A percentile compares a stretch with the other conserved stretches of the same genome.
Evolutionary conservation across 2,888 invertebrate species (phyloP).

Genomic region (Coelopa pilipes): DNA sequence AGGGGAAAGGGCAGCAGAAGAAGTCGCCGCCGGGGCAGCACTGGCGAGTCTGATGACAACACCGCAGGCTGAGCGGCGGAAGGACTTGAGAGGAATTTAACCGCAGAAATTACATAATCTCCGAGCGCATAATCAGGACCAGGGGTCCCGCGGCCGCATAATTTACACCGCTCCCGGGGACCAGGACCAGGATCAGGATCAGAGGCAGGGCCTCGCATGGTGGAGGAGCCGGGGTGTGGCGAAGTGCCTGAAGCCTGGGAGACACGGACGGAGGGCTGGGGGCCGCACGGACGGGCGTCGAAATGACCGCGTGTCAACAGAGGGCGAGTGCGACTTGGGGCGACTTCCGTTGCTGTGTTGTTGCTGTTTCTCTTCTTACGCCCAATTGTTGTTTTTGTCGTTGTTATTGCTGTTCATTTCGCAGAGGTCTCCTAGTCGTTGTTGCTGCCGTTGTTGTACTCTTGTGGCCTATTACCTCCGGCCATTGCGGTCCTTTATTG

Average conservation of each 20-base stretch:
- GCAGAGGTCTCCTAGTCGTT: no score
- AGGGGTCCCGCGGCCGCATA: neutral
- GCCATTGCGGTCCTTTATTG: constrained; percentile 21
- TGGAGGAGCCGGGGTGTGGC: no score
- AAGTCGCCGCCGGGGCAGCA: no score
- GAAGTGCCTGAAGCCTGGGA: no score
- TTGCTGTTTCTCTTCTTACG: neutral
- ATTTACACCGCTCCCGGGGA: neutral
- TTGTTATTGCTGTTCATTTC: neutral
- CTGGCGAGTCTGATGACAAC: no score
- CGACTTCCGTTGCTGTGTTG: neutral
- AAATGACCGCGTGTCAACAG: constrained; percentile 4
- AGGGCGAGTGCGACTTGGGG: neutral
- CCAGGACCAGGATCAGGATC: no score
- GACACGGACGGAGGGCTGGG: neutral
- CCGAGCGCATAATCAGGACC: neutral
- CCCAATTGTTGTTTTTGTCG: no score
- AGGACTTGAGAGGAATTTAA: no score
- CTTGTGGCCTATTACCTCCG: constrained; percentile 16
- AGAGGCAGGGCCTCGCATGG: no score
- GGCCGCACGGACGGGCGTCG: neutral
- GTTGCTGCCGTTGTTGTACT: neutral
- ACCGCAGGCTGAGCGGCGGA: no score
- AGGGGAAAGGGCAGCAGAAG: no score
- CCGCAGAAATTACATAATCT: no score